Evolutionary conservation across 2,797 vertebrate species (phyloP).

Genomic region (Oryzias dopingdopingensis): DNA sequence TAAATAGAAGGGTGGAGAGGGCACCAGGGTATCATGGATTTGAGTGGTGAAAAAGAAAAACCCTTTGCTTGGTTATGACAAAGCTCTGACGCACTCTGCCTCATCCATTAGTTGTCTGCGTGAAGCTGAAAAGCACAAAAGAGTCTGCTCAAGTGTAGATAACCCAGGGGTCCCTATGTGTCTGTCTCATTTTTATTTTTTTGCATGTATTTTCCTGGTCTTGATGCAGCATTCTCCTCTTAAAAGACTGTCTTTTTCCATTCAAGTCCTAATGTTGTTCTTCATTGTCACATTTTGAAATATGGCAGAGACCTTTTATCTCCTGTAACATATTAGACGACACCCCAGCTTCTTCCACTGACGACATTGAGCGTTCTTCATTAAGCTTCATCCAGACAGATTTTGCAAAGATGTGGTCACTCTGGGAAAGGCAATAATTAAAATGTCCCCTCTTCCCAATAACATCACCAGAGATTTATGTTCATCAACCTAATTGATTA

Average conservation of each 20-base stretch:
- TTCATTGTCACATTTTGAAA: constrained; percentile 11
- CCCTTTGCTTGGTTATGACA: constrained; percentile 33
- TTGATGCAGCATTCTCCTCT: constrained; percentile 9
- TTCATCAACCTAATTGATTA: constrained; percentile 46
- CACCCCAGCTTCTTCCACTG: constrained; percentile 11
- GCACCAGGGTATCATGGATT: constrained; percentile 39
- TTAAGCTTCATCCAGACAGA: constrained; percentile 34
- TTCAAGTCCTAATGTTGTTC: constrained; percentile 4
- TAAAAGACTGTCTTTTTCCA: constrained; percentile 12
- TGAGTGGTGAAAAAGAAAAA: constrained; percentile 47
- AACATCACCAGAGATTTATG: constrained; percentile 29
- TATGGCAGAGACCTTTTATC: constrained; percentile 26
- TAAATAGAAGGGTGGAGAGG: constrained; percentile 38
- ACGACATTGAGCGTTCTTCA: constrained; percentile 24
- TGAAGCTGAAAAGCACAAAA: constrained; percentile 55
- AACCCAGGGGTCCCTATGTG: constrained; percentile 55
- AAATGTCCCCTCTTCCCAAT: constrained; percentile 34
- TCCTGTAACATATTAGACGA: constrained; percentile 12
- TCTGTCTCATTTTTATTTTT: constrained; percentile 20
- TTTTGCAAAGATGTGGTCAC: constrained; percentile 24
- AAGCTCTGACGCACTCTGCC: constrained; percentile 66
- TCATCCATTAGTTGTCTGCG: constrained; percentile 67
- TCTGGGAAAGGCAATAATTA: constrained; percentile 27
- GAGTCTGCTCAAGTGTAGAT: constrained; percentile 67
- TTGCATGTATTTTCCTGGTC: constrained; percentile 24